phyloP scores from a whole-genome alignment of 2,888 invertebrate species.

The Drosophila kokeensis region DNA sequence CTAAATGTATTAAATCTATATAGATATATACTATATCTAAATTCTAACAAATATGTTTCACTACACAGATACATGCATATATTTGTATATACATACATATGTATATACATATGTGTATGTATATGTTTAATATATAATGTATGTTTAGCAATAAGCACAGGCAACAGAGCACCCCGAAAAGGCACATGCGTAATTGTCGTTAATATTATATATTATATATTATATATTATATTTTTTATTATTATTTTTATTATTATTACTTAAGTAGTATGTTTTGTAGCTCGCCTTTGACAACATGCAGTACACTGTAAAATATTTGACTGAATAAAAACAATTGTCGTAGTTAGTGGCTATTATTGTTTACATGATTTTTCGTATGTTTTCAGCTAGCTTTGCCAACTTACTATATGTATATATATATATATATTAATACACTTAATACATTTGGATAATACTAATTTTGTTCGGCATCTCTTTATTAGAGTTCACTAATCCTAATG shows the following conservation, averaged over 20 bases:
- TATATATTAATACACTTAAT: not conserved
- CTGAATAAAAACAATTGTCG: conserved; percentile 33
- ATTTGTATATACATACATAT: not conserved
- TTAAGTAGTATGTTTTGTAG: conserved; percentile 32
- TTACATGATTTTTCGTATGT: conserved; percentile 8
- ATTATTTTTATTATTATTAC: not conserved
- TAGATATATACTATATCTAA: no score
- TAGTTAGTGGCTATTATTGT: conserved; percentile 31
- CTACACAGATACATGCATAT: not conserved
- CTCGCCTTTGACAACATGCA: conserved; percentile 10
- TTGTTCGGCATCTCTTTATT: conserved; percentile 33
- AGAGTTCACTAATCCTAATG: conserved; percentile 59
- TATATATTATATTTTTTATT: not conserved
- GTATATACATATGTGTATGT: not conserved
- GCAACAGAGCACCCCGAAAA: conserved; percentile 39
- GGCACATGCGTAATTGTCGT: conserved; percentile 26
- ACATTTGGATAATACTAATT: not conserved
- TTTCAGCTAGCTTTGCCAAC: conserved; percentile 25
- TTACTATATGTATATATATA: conserved; percentile 4
- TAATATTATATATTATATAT: conserved; percentile 8
- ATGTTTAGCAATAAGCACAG: conserved; percentile 26
- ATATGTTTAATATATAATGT: conserved; percentile 13
- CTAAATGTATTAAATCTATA: conserved; percentile 32
- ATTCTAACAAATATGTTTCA: conserved; percentile 10
- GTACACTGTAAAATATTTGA: conserved; percentile 31